Evolutionary conservation across 2,113 vertebrate species (phyloP), one percentile per base, ranked within the genome.

Genomic region (Callithrix jacchus): DNA sequence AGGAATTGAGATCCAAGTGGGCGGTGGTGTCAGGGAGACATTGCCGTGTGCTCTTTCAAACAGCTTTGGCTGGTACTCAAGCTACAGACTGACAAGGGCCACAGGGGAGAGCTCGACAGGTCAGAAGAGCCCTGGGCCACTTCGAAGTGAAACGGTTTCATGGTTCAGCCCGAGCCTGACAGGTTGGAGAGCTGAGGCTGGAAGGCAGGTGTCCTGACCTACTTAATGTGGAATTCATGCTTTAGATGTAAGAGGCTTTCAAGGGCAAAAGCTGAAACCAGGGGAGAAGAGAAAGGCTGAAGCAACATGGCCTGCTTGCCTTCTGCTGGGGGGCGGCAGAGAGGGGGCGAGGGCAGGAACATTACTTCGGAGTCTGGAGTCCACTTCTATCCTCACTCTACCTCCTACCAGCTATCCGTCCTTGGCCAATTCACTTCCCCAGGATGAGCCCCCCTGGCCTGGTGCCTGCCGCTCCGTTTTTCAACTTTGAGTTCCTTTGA

Each of bases 341-440:
- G n/a, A 4, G 18, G 37, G 9, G 25, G 3, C 0, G 18, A 23
- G 16, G 47, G 47, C 47, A 52, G 42, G 37, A 25, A 6, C 21
- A 0, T 35, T 61, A 93, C 42, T 83, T 1, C 0, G 58, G 76
- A 27, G 11, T 35, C 85, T 64, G 47, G 17, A 47, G 27, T 0
- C n/a, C 8, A 3, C 13, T 6, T 49, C 86, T 30, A 0, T 30
- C 21, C 73, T 66, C 20, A n/a, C 32, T 3, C 40, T 52, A 7
- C 42, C 74, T 66, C 32, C 66, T 3, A 21, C 25, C 45, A 12
- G 30, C 52, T 54, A 52, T 4, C 77, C 25, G 18, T 40, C 42
- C 73, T 77, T 14, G 49, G 40, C 40, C 37, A 45, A 5, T 16
- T 56, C 3, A 9, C 64, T 4, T 21, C 7, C 0, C 0, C 0